A percentile compares a stretch with the other conserved stretches of the same genome.
Evolutionary conservation across 2,888 invertebrate genomes (phyloP).

Genomic region (Apeira syringaria): DNA sequence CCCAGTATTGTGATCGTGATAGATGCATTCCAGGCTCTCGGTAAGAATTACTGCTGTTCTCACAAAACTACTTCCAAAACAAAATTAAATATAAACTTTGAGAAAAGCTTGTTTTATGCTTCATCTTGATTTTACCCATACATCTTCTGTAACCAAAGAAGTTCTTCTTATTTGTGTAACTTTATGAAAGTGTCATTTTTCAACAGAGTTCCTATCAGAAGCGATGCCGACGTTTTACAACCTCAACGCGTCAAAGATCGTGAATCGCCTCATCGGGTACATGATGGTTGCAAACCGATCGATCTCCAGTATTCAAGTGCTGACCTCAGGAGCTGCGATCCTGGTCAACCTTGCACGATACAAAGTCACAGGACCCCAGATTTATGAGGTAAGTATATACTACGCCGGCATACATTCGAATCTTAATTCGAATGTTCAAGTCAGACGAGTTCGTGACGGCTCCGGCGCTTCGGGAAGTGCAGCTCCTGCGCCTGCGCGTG

Average conservation of each 20-base stretch:
- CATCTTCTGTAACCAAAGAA: too few species aligned
- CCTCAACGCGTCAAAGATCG: constrained; percentile 54
- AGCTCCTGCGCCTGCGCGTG: too few species aligned
- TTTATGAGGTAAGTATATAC: constrained; percentile 77
- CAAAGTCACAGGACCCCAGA: constrained; percentile 81
- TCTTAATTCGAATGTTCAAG: too few species aligned
- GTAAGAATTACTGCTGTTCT: constrained; percentile 46
- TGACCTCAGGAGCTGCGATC: constrained; percentile 80
- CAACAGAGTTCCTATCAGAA: constrained; percentile 67
- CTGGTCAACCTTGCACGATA: constrained; percentile 88
- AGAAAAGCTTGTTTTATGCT: too few species aligned
- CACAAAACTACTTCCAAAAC: too few species aligned
- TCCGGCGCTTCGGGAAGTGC: too few species aligned
- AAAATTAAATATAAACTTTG: too few species aligned
- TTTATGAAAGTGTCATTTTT: not conserved
- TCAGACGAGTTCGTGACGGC: too few species aligned
- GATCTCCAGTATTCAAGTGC: constrained; percentile 83
- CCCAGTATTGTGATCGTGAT: constrained; percentile 65
- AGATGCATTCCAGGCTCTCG: constrained; percentile 66
- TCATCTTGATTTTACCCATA: too few species aligned
- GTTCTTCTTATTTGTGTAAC: too few species aligned
- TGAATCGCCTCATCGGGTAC: constrained; percentile 60
- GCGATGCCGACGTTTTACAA: constrained; percentile 73
- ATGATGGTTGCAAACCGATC: constrained; percentile 82
- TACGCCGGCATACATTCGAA: too few species aligned